Percentiles rank a stretch among this genome's conserved stretches.
phyloP scores from a whole-genome alignment of 53 echinoderm and acorn worm species.

The Mesocentrotus franciscanus region DNA sequence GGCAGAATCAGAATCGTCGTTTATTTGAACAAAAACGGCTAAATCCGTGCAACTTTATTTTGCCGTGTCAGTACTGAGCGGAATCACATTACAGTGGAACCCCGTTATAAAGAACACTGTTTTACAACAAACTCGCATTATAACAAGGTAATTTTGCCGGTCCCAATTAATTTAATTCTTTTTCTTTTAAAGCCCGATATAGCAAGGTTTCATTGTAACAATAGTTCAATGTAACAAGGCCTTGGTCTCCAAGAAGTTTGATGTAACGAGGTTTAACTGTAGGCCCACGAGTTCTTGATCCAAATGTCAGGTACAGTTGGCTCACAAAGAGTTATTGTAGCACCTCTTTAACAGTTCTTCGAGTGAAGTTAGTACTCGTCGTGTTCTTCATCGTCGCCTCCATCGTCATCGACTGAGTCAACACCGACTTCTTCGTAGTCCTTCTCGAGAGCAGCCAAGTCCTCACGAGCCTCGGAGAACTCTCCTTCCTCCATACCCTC shows the following conservation, averaged over 20 bases:
- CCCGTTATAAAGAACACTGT: neutral
- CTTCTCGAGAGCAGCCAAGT: conserved; percentile 87
- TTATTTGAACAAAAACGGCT: no score
- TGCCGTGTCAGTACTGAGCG: no score
- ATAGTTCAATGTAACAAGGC: no score
- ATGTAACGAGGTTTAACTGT: no score
- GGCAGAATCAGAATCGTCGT: no score
- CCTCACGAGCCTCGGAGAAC: conserved; percentile 93
- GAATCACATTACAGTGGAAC: no score
- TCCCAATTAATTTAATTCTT: no score
- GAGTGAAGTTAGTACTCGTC: neutral
- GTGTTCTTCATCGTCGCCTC: neutral
- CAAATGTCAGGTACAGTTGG: neutral
- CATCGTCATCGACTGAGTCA: conserved; percentile 6
- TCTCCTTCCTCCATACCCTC: conserved; percentile 99
- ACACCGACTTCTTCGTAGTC: conserved; percentile 87
- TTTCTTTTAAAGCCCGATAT: no score
- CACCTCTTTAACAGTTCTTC: neutral
- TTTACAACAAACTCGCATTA: neutral
- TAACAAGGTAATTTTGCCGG: no score
- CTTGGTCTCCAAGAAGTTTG: no score
- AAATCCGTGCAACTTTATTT: no score
- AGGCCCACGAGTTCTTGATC: neutral
- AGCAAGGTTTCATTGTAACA: no score
- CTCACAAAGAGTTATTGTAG: neutral